Conservation (phyloP, 2,113 vertebrate species). For the Arothron firmamentum region DNA sequence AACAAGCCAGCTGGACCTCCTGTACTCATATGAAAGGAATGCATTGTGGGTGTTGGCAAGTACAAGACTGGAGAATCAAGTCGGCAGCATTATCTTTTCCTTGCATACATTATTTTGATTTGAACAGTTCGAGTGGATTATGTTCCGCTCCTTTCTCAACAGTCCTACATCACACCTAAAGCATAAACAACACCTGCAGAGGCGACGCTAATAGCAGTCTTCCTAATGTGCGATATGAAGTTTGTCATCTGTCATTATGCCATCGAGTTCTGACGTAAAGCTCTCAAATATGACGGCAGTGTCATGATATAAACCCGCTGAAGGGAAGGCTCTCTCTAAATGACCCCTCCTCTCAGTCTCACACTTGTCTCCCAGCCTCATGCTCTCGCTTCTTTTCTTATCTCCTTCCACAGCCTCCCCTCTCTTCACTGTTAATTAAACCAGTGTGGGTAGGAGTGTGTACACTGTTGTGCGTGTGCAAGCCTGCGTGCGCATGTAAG, state of each 20-base stretch:
- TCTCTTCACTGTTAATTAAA: conserved; percentile 58
- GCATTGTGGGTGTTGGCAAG: neutral
- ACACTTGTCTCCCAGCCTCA: conserved; percentile 9
- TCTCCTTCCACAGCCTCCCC: conserved; percentile 44
- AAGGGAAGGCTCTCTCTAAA: conserved; percentile 12
- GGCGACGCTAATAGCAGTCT: no score
- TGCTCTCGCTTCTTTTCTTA: conserved; percentile 31
- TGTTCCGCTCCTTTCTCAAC: neutral
- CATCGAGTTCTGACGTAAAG: conserved; percentile 11
- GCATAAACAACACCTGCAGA: no score
- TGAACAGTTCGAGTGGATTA: no score
- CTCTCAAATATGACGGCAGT: conserved; percentile 15
- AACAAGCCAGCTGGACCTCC: neutral
- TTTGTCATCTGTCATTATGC: conserved; percentile 6
- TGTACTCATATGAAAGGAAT: neutral
- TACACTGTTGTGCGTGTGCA: neutral
- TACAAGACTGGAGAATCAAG: neutral
- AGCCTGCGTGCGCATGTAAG: neutral
- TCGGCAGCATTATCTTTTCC: neutral
- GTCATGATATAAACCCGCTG: conserved; percentile 2
- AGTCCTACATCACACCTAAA: no score
- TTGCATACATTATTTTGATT: no score
- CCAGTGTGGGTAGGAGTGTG: neutral
- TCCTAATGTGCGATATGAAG: neutral
- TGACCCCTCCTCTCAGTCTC: conserved; percentile 24